Conservation (phyloP, 2,113 vertebrate species). For the Psophia crepitans region DNA sequence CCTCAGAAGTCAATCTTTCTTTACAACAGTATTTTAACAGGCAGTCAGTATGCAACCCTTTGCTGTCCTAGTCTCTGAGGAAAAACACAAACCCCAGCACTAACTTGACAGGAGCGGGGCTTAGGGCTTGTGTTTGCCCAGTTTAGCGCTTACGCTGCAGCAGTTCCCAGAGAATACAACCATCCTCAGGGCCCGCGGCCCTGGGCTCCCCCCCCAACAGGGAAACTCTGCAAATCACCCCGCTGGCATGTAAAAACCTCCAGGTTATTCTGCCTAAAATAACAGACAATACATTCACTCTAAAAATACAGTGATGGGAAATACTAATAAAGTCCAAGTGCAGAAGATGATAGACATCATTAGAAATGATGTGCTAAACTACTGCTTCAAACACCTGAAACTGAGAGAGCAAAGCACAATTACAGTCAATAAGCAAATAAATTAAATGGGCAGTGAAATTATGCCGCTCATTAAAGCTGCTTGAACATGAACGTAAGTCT, state of each 20-base stretch:
- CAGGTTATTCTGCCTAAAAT: neutral
- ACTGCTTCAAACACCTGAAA: neutral
- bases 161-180: neutral
- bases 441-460: neutral
- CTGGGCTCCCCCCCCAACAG: neutral
- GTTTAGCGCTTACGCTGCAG: neutral
- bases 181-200: neutral
- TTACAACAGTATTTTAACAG: neutral
- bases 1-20: neutral
- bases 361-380: neutral
- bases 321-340: neutral
- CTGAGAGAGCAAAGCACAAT: neutral
- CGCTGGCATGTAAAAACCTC: rapidly evolving
- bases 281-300: neutral
- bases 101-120: neutral
- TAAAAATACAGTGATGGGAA: neutral
- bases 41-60: neutral
- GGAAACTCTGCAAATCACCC: neutral
- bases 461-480: neutral
- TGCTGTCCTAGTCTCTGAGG: neutral
- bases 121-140: neutral
- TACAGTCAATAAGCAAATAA: neutral
- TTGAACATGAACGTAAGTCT: neutral
- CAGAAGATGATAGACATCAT: neutral
- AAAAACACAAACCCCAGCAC: neutral